A percentile compares a stretch with the other conserved stretches of the same genome.
phyloP scores from a whole-genome alignment of 2,888 invertebrate species.

The Epirrita christyi region DNA sequence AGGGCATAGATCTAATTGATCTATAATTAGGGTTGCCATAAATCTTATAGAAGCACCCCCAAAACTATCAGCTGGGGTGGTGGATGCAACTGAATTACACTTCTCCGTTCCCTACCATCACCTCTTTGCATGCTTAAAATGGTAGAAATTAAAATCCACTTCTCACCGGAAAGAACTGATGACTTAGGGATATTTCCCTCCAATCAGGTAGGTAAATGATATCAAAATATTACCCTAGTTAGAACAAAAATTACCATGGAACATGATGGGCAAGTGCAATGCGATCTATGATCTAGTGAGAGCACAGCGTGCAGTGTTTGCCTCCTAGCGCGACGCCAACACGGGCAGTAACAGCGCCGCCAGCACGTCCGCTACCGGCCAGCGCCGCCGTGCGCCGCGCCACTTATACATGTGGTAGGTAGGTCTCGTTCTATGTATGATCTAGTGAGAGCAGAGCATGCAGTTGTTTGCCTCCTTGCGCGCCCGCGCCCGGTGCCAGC shows the following conservation, averaged over 20 bases:
- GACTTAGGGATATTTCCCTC: no score
- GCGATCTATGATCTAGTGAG: conserved; percentile 52
- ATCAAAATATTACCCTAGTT: no score
- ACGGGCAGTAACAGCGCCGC: conserved; percentile 60
- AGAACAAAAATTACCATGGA: conserved; percentile 15
- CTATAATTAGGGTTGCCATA: no score
- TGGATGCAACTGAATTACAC: no score
- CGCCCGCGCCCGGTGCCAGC: conserved; percentile 63
- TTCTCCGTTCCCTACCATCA: no score
- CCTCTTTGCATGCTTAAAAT: no score
- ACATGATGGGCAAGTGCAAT: neutral
- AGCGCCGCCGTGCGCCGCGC: conserved; percentile 57
- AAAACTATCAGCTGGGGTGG: no score
- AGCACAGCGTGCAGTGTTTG: conserved; percentile 67
- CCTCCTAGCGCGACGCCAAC: conserved; percentile 73
- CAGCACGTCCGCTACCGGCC: conserved; percentile 67
- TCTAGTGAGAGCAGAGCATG: conserved; percentile 61
- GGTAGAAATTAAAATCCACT: no score
- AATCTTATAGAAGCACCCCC: no score
- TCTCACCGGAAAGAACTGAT: no score
- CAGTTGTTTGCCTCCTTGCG: conserved; percentile 73
- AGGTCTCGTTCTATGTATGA: conserved; percentile 72
- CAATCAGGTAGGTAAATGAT: no score
- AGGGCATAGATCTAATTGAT: no score
- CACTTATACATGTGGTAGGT: conserved; percentile 63